Evolutionary conservation across 2,797 vertebrate species (phyloP).

Genomic region (Loriculus beryllinus): DNA sequence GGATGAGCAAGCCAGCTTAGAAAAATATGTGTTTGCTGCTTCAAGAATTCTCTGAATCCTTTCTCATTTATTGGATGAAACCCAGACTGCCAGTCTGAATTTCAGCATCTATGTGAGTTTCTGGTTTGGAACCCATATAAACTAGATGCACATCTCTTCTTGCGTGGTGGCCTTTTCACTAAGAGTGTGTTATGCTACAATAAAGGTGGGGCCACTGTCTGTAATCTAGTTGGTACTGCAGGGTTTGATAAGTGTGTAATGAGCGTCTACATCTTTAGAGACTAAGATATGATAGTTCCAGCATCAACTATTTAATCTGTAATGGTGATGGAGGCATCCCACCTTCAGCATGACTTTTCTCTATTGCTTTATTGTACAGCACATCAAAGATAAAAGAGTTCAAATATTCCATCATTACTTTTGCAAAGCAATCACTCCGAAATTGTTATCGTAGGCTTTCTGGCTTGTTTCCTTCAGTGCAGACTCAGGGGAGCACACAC

Average conservation of each 20-base stretch:
- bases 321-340: background rate
- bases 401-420: background rate
- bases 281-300: background rate
- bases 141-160: background rate
- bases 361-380: background rate
- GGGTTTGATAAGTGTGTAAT: background rate
- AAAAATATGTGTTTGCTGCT: background rate
- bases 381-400: background rate
- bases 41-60: background rate
- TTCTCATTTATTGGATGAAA: background rate
- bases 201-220: background rate
- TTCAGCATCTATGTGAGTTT: background rate
- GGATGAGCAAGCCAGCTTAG: background rate
- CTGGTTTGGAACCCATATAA: background rate
- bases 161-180: background rate
- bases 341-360: background rate
- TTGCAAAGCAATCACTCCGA: background rate
- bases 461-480: background rate
- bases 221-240: background rate
- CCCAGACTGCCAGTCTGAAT: background rate
- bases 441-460: background rate
- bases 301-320: background rate
- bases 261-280: background rate
- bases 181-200: background rate
- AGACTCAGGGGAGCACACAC: fast-evolving